These are phyloP conservation scores for Stratiomys singularior DNA, from an alignment of 2,888 invertebrate genomes.

Conservation along the genomic window DNA sequence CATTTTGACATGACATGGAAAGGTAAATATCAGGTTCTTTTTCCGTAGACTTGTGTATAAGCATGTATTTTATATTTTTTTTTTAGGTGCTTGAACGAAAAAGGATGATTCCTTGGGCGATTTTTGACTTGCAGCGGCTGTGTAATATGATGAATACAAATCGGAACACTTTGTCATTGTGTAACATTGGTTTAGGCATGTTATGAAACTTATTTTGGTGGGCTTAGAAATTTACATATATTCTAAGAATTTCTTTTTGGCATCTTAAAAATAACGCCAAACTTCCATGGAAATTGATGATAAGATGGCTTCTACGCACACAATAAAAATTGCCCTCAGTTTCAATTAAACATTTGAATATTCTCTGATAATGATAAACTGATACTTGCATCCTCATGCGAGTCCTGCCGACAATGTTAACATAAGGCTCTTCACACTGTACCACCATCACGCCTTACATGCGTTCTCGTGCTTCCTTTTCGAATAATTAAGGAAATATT, in stretches of 20 bases:
- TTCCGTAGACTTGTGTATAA: not conserved
- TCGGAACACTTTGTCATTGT: slow-evolving; percentile 14
- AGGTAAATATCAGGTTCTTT: slow-evolving; percentile 47
- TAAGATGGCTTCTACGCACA: too few species aligned
- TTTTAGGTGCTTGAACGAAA: slow-evolving; percentile 6
- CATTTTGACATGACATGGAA: slow-evolving; percentile 50
- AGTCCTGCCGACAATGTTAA: too few species aligned
- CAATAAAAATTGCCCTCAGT: too few species aligned
- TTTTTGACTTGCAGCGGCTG: slow-evolving; percentile 4
- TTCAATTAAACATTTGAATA: too few species aligned
- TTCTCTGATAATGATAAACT: too few species aligned
- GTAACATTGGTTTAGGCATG: not conserved
- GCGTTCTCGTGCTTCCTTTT: not conserved
- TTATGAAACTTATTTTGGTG: not conserved
- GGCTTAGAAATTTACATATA: too few species aligned
- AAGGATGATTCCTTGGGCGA: slow-evolving; percentile 25
- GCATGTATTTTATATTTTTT: slow-evolving; percentile 20
- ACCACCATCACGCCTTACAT: not conserved
- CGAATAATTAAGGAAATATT: not conserved
- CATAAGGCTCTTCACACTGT: too few species aligned
- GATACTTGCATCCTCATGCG: too few species aligned
- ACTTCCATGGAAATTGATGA: too few species aligned
- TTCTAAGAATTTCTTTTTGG: too few species aligned
- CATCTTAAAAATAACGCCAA: too few species aligned
- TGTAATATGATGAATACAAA: slow-evolving; percentile 42